A percentile compares a stretch with the other conserved stretches of the same genome.
Conservation (phyloP, 2,797 vertebrate species). For the Enteromius thamalakanensis region DNA sequence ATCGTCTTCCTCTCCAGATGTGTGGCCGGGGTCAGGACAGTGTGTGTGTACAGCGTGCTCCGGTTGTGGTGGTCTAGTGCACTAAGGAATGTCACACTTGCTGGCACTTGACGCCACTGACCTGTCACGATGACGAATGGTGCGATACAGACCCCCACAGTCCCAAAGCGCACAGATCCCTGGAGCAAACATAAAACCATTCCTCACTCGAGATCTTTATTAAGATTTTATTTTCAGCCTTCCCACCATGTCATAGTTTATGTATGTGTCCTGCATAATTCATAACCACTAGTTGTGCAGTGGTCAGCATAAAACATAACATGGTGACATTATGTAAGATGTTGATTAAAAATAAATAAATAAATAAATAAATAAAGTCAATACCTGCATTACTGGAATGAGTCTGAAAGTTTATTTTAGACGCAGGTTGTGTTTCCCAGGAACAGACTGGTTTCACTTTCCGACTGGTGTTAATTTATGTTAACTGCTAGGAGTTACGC, state of each 20-base stretch:
- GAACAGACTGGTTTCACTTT: slow-evolving; percentile 64
- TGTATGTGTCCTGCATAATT: slow-evolving; percentile 2
- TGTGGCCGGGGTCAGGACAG: slow-evolving; percentile 61
- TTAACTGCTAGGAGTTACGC: slow-evolving; percentile 61
- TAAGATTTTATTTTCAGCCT: slow-evolving; percentile 49
- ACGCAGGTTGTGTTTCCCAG: slow-evolving; percentile 41
- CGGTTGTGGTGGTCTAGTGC: slow-evolving; percentile 58
- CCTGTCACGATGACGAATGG: slow-evolving; percentile 80
- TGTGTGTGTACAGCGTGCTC: slow-evolving; percentile 64
- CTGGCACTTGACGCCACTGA: slow-evolving; percentile 74
- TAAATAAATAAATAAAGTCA: not conserved
- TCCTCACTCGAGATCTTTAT: slow-evolving; percentile 48
- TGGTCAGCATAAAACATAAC: slow-evolving; percentile 10
- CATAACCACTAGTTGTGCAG: not conserved
- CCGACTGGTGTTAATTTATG: slow-evolving; percentile 76
- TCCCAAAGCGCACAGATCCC: slow-evolving; percentile 22
- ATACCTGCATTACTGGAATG: slow-evolving; percentile 9
- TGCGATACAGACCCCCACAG: slow-evolving; percentile 58
- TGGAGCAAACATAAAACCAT: slow-evolving; percentile 27
- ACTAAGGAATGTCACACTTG: slow-evolving; percentile 72
- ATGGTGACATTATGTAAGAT: not conserved
- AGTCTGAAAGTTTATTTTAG: slow-evolving; percentile 14
- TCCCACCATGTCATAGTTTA: slow-evolving; percentile 46
- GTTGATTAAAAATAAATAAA: slow-evolving; percentile 6
- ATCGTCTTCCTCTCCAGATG: slow-evolving; percentile 78